These are phyloP conservation scores for Perdita meconis DNA, from an alignment of 2,888 invertebrate species.

Conservation along the genomic window DNA sequence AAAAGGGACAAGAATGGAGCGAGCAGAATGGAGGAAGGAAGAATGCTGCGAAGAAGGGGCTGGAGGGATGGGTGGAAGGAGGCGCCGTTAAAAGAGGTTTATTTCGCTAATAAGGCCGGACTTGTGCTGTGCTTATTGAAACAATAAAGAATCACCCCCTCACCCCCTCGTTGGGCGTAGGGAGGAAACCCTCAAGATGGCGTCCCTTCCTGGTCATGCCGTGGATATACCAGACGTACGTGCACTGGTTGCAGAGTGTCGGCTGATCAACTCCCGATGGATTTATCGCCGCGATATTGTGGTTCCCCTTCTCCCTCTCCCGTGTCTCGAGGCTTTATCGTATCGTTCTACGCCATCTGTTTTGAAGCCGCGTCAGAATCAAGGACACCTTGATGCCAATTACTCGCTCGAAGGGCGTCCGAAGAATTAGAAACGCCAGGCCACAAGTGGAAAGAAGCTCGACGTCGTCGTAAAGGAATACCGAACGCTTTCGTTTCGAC, in stretches of 20 bases:
- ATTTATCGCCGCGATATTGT: conserved; percentile 81
- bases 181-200: conserved; percentile 75
- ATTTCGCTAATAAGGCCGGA: conserved; percentile 84
- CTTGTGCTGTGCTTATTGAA: conserved; percentile 83
- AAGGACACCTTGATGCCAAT: neutral
- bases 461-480: neutral
- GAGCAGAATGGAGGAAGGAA: conserved; percentile 2
- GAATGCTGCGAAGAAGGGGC: too few relatives aligned
- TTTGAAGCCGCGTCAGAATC: conserved; percentile 16
- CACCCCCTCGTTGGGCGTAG: conserved; percentile 41
- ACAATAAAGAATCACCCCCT: conserved; percentile 83
- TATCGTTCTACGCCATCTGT: conserved; percentile 52
- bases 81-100: conserved; percentile 83
- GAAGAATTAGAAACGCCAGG: neutral
- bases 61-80: conserved; percentile 62
- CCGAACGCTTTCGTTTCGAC: neutral
- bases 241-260: conserved; percentile 79
- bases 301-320: conserved; percentile 53
- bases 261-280: conserved; percentile 79
- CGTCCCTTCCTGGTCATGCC: conserved; percentile 75
- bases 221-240: conserved; percentile 77
- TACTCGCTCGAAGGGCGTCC: neutral
- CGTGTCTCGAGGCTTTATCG: conserved; percentile 31
- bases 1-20: conserved; percentile 10
- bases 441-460: neutral